Conservation (phyloP, 1,140 invertebrate genomes). For the Caerostris darwini region DNA sequence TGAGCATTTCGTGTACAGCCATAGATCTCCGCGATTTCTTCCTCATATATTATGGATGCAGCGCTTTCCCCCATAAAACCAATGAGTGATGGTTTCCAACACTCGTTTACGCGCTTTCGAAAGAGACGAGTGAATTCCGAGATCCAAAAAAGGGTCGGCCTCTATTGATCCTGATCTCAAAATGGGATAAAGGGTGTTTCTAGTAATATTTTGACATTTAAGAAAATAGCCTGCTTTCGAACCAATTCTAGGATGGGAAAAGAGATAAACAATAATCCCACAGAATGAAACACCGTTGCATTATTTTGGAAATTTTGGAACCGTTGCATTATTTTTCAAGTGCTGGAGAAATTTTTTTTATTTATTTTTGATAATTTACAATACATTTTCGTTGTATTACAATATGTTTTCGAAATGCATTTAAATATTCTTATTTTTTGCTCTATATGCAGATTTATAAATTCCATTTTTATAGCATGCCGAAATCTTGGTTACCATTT, state of each 20-base stretch:
- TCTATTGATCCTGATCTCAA: constrained; percentile 6
- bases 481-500: no score
- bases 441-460: no score
- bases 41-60: not conserved
- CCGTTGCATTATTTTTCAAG: no score
- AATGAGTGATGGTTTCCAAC: not conserved
- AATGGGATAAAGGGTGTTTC: not conserved
- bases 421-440: no score
- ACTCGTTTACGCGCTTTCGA: not conserved
- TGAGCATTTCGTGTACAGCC: no score
- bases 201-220: constrained; percentile 13
- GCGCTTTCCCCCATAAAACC: not conserved
- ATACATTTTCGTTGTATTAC: no score
- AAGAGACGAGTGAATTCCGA: not conserved
- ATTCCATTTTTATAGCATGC: no score
- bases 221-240: not conserved
- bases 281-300: not conserved
- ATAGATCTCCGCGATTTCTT: not conserved
- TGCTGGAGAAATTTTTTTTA: no score
- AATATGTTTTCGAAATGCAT: no score
- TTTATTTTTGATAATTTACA: no score
- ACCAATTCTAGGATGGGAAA: not conserved
- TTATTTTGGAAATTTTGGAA: not conserved
- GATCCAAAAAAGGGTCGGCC: not conserved
- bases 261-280: not conserved